These are phyloP conservation scores for Morpho deidamia DNA, from an alignment of 2,888 invertebrate genomes.

Conservation along the genomic window DNA sequence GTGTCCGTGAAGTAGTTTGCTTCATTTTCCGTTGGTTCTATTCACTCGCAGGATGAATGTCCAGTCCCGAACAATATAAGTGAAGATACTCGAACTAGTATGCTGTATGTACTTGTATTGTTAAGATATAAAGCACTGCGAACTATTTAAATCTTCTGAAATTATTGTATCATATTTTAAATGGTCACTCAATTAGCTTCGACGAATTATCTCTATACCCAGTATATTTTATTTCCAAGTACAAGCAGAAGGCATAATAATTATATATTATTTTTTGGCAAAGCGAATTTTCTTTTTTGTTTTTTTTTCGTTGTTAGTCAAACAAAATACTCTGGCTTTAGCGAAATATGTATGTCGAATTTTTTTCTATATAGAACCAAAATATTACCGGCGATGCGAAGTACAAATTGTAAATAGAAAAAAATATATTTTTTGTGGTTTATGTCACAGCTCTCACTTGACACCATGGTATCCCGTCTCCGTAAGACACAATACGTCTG, in stretches of 20 bases:
- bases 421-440: constrained; percentile 30
- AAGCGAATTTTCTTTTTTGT: no score
- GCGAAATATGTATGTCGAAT: no score
- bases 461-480: constrained; percentile 27
- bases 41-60: neutral
- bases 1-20: neutral
- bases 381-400: constrained; percentile 8
- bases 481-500: constrained; percentile 53
- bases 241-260: no score
- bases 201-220: no score
- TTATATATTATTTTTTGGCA: neutral
- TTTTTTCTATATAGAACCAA: neutral
- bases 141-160: no score
- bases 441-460: constrained; percentile 46
- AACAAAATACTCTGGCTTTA: no score
- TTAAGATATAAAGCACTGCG: neutral
- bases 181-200: neutral
- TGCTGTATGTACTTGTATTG: no score
- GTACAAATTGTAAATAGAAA: neutral
- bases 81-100: neutral
- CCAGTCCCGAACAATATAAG: neutral
- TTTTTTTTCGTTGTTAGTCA: no score
- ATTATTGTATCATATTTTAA: neutral
- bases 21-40: neutral
- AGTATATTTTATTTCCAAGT: no score